phyloP scores from a whole-genome alignment of 2,797 vertebrate genomes.

The Percopsis omiscomaycus region DNA sequence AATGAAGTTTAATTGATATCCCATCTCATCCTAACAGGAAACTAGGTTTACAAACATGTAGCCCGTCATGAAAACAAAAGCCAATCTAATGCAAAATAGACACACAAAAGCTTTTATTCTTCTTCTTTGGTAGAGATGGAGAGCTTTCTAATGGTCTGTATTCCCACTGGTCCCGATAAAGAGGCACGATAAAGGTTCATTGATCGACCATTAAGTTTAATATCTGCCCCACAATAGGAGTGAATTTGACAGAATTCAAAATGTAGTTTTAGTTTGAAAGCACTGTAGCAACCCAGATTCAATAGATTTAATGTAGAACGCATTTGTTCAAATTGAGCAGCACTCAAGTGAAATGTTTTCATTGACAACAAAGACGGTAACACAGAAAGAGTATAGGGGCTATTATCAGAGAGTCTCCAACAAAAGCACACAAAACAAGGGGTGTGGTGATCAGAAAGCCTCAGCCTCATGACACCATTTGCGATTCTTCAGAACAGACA shows the following conservation, averaged over 20 bases:
- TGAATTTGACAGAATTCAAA: conserved; percentile 47
- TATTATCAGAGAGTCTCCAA: conserved; percentile 9
- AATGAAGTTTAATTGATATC: conserved; percentile 52
- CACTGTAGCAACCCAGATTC: conserved; percentile 42
- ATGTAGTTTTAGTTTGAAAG: conserved; percentile 55
- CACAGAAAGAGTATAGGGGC: conserved; percentile 6
- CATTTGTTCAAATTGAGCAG: conserved; percentile 22
- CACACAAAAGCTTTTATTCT: conserved; percentile 52
- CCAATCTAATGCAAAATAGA: conserved; percentile 55
- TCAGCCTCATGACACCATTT: too few relatives aligned
- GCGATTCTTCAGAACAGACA: too few relatives aligned
- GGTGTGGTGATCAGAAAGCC: too few relatives aligned
- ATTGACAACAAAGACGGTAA: conserved; percentile 33
- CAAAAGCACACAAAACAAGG: neutral
- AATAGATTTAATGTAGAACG: conserved; percentile 18
- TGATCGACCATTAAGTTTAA: conserved; percentile 57
- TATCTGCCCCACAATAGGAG: conserved; percentile 34
- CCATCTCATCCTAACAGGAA: conserved; percentile 50
- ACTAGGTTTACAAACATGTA: conserved; percentile 41
- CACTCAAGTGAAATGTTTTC: conserved; percentile 22
- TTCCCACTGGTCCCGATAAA: conserved; percentile 51
- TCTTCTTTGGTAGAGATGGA: conserved; percentile 42
- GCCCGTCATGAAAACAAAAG: conserved; percentile 51
- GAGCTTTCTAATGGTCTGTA: conserved; percentile 51
- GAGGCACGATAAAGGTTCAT: conserved; percentile 49